phyloP scores from a whole-genome alignment of 2,113 vertebrate genomes.

The Ochotona curzoniae region DNA sequence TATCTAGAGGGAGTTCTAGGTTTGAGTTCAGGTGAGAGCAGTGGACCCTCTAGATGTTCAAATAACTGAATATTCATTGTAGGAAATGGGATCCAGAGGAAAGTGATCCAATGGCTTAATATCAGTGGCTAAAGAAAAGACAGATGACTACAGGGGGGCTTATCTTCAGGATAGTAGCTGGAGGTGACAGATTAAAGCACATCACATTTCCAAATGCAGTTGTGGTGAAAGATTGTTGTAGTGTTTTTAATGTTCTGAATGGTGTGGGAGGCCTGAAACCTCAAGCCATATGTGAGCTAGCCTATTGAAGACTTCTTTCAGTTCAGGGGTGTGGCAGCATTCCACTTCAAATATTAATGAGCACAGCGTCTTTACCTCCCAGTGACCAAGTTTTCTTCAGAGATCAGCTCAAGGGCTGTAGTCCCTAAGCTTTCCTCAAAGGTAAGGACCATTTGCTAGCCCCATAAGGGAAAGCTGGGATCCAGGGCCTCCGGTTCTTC shows the following conservation, averaged over 20 bases:
- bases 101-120: not conserved
- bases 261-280: not conserved
- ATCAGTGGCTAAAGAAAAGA: not conserved
- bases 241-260: not conserved
- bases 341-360: conserved; percentile 5
- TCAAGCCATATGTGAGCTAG: not conserved
- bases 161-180: not conserved
- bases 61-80: not conserved
- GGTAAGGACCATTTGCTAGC: not conserved
- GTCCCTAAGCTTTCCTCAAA: not conserved
- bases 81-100: not conserved
- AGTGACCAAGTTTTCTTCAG: conserved; percentile 12
- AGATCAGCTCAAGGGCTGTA: not conserved
- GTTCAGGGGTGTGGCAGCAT: not conserved
- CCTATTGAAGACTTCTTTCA: not conserved
- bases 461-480: not conserved
- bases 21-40: not conserved
- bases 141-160: not conserved
- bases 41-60: conserved; percentile 12
- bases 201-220: not conserved
- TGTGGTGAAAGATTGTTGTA: not conserved
- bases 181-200: not conserved
- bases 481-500: not conserved
- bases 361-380: conserved; percentile 35
- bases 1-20: too few species aligned